phyloP scores from a whole-genome alignment of 2,113 vertebrate species.

The Hucho hucho region DNA sequence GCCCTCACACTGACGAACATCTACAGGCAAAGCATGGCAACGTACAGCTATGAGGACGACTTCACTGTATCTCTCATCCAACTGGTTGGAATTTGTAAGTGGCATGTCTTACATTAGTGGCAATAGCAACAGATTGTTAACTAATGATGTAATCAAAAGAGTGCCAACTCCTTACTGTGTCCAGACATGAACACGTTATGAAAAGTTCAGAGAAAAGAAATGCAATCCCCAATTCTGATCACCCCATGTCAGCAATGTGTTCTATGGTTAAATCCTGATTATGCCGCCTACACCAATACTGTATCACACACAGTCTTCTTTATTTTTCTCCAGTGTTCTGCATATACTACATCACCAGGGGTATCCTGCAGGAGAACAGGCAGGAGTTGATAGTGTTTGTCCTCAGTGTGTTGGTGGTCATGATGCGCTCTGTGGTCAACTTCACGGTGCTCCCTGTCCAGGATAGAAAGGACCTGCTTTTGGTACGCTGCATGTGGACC shows the following conservation, averaged over 20 bases:
- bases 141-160: not conserved
- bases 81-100: conserved; percentile 82
- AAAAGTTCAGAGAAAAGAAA: not conserved
- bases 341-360: conserved; percentile 80
- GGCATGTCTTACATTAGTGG: not conserved
- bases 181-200: conserved; percentile 13
- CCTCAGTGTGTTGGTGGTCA: conserved; percentile 72
- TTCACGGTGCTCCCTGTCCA: conserved; percentile 65
- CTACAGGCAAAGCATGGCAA: conserved; percentile 52
- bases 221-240: not conserved
- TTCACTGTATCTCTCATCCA: conserved; percentile 82
- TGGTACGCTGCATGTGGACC: conserved; percentile 47
- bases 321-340: conserved; percentile 76
- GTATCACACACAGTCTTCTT: not conserved
- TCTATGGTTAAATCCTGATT: not conserved
- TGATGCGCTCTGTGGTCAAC: conserved; percentile 81
- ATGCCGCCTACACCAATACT: not conserved
- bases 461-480: conserved; percentile 61
- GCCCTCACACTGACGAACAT: conserved; percentile 77
- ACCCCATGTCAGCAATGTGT: not conserved
- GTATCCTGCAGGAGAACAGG: conserved; percentile 84
- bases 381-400: conserved; percentile 81
- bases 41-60: conserved; percentile 64
- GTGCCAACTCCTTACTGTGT: not conserved
- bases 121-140: not conserved